Evolutionary conservation across 1,140 invertebrate genomes (phyloP).

Genomic region (Ephestia elutella): DNA sequence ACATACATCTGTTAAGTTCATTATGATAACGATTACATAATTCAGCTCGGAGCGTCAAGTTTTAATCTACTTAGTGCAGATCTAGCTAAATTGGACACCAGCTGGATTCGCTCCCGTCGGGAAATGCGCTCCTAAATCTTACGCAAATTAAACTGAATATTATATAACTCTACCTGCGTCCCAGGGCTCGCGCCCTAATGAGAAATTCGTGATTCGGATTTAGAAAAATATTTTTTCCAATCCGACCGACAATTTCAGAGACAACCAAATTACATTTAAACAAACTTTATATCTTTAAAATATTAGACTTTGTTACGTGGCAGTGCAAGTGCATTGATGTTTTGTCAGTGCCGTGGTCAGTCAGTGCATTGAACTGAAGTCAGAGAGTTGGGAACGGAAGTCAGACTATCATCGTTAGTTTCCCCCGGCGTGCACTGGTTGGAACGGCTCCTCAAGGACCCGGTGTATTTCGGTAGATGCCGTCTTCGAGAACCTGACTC

Average conservation of each 20-base stretch:
- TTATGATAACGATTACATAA: background rate
- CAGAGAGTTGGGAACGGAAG: background rate
- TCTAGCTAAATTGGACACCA: conserved; percentile 1
- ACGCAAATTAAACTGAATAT: background rate
- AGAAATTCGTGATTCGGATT: too few relatives aligned
- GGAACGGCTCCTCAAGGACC: background rate
- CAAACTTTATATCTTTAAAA: too few relatives aligned
- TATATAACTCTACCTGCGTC: background rate
- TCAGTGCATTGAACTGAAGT: background rate
- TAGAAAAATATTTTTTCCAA: too few relatives aligned
- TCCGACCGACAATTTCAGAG: background rate
- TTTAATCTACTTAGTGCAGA: conserved; percentile 5
- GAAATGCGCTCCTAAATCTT: background rate
- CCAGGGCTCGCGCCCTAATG: too few relatives aligned
- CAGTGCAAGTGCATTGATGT: background rate
- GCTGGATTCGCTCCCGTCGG: background rate
- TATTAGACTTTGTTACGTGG: background rate
- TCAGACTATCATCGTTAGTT: background rate
- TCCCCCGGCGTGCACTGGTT: background rate
- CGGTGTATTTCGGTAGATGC: background rate
- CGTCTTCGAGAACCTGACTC: background rate
- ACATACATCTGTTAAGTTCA: background rate
- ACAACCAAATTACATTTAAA: too few relatives aligned
- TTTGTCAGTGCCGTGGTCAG: background rate
- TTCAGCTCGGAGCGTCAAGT: background rate